Percentiles rank a stretch among this genome's conserved stretches.
phyloP scores from a whole-genome alignment of 1,140 invertebrate species.

The Bombus waltoni region DNA sequence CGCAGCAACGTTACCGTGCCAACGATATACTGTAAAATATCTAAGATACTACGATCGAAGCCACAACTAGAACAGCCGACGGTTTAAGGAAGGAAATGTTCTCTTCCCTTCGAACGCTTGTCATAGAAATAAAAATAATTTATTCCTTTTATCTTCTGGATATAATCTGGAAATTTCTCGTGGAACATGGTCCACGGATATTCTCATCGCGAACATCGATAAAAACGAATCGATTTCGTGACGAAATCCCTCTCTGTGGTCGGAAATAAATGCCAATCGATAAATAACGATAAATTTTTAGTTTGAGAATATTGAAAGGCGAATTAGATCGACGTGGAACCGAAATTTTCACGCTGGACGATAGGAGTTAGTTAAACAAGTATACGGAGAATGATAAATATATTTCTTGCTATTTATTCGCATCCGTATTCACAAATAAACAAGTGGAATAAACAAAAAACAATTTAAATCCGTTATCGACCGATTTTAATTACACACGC shows the following conservation, averaged over 20 bases:
- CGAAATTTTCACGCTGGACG: rapidly evolving
- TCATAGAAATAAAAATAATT: neutral
- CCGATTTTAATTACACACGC: neutral
- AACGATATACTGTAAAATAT: conserved; percentile 2
- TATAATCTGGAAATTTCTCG: neutral
- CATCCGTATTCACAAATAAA: no score
- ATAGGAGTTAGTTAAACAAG: neutral
- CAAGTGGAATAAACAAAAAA: no score
- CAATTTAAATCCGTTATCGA: neutral
- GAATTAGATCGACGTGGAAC: no score
- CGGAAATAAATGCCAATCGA: no score
- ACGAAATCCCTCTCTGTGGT: no score
- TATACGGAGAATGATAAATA: neutral
- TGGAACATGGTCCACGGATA: no score
- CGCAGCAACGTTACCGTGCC: neutral
- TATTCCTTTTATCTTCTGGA: neutral
- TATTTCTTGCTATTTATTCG: neutral
- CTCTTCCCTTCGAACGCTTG: neutral
- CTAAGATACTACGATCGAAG: neutral
- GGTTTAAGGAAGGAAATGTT: neutral
- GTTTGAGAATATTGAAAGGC: no score
- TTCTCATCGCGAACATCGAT: no score
- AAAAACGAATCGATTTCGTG: no score
- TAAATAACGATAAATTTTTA: no score
- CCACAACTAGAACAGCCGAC: neutral